These are phyloP conservation scores for Drosophila melanica DNA, from an alignment of 1,140 invertebrate species.

Conservation along the genomic window DNA sequence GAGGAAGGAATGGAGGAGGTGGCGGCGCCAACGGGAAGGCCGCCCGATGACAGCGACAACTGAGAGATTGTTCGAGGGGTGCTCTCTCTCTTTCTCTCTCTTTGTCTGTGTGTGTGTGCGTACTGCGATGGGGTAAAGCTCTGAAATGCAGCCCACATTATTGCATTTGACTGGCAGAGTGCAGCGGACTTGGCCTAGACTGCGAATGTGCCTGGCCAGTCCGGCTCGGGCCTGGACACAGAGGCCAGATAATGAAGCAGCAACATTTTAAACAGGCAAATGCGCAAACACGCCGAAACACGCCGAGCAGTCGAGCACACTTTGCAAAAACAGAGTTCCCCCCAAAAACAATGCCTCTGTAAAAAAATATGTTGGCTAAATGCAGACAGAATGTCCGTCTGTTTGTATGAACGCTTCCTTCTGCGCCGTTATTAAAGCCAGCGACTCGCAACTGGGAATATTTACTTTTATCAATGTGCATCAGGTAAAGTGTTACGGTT, in stretches of 20 bases:
- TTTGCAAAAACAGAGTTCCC: no score
- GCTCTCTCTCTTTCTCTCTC: no score
- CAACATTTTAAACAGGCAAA: slow-evolving; percentile 81
- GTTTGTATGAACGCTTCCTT: no score
- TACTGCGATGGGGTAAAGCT: slow-evolving; percentile 4
- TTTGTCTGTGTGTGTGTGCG: slow-evolving; percentile 16
- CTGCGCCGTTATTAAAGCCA: no score
- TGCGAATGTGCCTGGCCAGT: neutral
- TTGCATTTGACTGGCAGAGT: slow-evolving; percentile 38
- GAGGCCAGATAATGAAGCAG: slow-evolving; percentile 79
- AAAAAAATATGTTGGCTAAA: no score
- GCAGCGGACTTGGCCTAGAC: neutral
- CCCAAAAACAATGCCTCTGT: no score
- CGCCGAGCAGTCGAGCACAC: neutral
- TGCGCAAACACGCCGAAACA: slow-evolving; percentile 51
- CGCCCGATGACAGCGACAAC: no score
- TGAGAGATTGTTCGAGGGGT: neutral
- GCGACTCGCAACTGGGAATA: no score
- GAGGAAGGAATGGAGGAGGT: neutral
- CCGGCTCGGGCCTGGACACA: slow-evolving; percentile 32
- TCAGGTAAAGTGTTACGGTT: no score
- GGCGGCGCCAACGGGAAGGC: no score
- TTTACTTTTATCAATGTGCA: no score
- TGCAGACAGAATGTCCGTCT: no score
- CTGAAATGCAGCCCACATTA: slow-evolving; percentile 62